Evolutionary conservation across 2,797 vertebrate genomes (phyloP), one percentile per base, ranked within the genome.

Genomic region (Myotis myotis): DNA sequence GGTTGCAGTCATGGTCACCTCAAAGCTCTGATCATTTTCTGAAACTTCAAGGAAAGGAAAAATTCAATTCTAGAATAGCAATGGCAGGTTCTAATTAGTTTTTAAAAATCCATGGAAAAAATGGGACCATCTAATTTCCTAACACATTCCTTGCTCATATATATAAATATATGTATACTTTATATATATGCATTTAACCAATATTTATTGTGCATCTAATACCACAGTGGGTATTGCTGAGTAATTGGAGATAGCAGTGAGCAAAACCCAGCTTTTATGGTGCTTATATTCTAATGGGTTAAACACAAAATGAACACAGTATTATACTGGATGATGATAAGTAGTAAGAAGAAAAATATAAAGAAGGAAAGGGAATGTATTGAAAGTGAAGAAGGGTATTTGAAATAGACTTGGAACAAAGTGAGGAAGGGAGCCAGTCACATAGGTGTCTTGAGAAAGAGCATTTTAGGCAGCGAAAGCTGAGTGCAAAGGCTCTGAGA

Each of bases 1-100:
- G 85, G 98, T 99, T 62, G 99, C 99, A 12, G 99, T 99, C 99
- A 99, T 99, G 70, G 99, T 99, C 98, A 99, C 99, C 99, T 99
- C 99, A 94, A 99, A 99, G 98, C 99, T 99, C 96, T 99, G 99
- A 66, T 99, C 99, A 95, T 98, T 99, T 97, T 99, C 99, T 89
- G 99, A 99, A 99, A 99, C 99, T 99, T 97, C 20, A 98, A 95
- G 97, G 96, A 22, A 62, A 97, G 19, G 20, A n/a, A 71, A 0
- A 72, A 8, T 25, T 97, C 12, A 97, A 7, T 70, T 84, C 23
- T n/a, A 87, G 57, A 96, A 30, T 92, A n/a, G 36, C n/a, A n/a
- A 41, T 30, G 16, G 6, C 82, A 89, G 53, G 19, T 33, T 93
- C 20, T 78, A 81, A 88, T 91, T 93, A 89, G 60, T 83, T 44